A percentile compares a stretch with the other conserved stretches of the same genome.
phyloP scores from a whole-genome alignment of 2,113 vertebrate species.

The Rhynchomys soricoides region DNA sequence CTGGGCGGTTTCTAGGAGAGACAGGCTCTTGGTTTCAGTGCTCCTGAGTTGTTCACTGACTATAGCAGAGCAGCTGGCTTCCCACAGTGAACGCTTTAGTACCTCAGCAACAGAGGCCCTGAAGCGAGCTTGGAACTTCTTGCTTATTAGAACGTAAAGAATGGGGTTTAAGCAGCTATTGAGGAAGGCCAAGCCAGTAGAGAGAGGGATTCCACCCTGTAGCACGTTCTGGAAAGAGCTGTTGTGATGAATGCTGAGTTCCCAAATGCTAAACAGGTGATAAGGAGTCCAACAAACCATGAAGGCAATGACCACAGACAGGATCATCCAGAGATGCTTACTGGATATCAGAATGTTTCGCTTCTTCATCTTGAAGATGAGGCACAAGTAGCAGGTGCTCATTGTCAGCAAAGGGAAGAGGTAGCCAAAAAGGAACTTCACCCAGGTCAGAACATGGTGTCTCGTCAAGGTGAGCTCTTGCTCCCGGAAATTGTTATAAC shows the following conservation, averaged over 20 bases:
- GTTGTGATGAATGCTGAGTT: constrained; percentile 89
- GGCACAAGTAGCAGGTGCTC: constrained; percentile 91
- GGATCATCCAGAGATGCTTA: constrained; percentile 92
- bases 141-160: constrained; percentile 94
- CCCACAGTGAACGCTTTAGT: constrained; percentile 92
- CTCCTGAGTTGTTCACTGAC: constrained; percentile 88
- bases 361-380: constrained; percentile 88
- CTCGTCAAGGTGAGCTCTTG: constrained; percentile 83
- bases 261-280: constrained; percentile 94
- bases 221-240: constrained; percentile 85
- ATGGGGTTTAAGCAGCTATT: constrained; percentile 98
- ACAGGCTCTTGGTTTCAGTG: constrained; percentile 70
- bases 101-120: constrained; percentile 89
- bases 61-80: constrained; percentile 91
- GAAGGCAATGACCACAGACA: constrained; percentile 93
- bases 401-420: constrained; percentile 94
- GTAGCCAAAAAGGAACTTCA: constrained; percentile 92
- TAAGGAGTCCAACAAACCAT: constrained; percentile 96
- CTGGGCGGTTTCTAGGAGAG: constrained; percentile 80
- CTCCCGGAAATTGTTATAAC: constrained; percentile 94
- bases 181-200: constrained; percentile 94
- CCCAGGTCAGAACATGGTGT: constrained; percentile 89
- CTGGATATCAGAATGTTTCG: constrained; percentile 86
- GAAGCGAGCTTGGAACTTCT: constrained; percentile 90
- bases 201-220: constrained; percentile 91